Conservation (phyloP, 2,888 invertebrate genomes). For the Celastrina argiolus region DNA sequence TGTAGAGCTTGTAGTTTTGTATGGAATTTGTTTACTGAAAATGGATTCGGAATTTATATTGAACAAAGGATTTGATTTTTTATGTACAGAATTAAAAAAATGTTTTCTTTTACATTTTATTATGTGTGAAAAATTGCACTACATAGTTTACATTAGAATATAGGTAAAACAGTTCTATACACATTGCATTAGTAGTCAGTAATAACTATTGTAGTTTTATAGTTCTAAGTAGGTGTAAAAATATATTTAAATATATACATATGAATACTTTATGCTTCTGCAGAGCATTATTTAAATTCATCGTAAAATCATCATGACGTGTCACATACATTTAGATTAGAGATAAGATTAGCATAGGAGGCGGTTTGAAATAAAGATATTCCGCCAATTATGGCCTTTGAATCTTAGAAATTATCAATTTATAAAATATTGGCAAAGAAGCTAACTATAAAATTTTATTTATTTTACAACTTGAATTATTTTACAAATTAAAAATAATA, state of each 20-base stretch:
- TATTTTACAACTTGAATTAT: too few relatives aligned
- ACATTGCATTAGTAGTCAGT: not conserved
- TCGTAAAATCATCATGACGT: not conserved
- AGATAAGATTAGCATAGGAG: not conserved
- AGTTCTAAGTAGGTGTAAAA: too few relatives aligned
- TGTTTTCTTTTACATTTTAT: not conserved
- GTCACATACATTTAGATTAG: not conserved
- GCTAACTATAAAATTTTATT: too few relatives aligned
- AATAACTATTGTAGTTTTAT: too few relatives aligned
- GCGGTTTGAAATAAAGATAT: too few relatives aligned
- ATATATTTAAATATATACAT: not conserved
- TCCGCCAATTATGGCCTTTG: too few relatives aligned
- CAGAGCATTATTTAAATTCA: conserved; percentile 11
- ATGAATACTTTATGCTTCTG: conserved; percentile 9
- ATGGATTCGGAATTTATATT: not conserved
- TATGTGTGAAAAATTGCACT: not conserved
- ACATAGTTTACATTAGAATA: not conserved
- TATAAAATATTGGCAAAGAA: too few relatives aligned
- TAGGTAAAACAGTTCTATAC: not conserved
- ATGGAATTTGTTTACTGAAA: not conserved
- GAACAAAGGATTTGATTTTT: not conserved
- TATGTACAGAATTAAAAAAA: not conserved
- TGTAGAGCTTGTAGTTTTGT: not conserved
- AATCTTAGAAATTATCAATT: too few relatives aligned
- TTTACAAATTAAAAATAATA: too few relatives aligned